These are phyloP conservation scores for Coilia nasus DNA, from an alignment of 2,797 vertebrate species.

Conservation along the genomic window DNA sequence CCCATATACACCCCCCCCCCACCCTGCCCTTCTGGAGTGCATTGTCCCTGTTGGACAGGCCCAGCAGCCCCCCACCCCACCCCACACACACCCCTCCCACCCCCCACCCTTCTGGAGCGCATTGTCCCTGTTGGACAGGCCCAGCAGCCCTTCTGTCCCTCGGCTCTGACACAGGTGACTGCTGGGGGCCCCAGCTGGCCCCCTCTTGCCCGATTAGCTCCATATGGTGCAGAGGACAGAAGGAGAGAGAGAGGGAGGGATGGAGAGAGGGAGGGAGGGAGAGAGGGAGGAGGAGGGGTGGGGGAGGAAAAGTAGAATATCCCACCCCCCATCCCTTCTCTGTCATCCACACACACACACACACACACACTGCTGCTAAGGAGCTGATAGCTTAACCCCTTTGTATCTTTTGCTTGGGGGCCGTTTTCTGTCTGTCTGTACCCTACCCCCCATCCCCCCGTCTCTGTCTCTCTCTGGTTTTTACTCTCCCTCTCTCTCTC, in stretches of 20 bases:
- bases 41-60: slow-evolving; percentile 70
- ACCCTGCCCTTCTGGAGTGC: slow-evolving; percentile 60
- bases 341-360: neutral
- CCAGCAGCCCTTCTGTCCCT: slow-evolving; percentile 50
- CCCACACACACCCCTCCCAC: slow-evolving; percentile 11
- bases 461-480: neutral
- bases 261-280: slow-evolving; percentile 64
- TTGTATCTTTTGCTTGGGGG: slow-evolving; percentile 49
- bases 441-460: neutral
- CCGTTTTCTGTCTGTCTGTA: slow-evolving; percentile 26
- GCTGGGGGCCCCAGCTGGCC: slow-evolving; percentile 97
- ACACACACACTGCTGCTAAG: slow-evolving; percentile 49
- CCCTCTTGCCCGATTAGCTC: slow-evolving; percentile 94
- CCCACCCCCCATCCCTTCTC: neutral
- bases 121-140: slow-evolving; percentile 70
- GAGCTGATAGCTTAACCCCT: slow-evolving; percentile 61
- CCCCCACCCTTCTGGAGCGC: slow-evolving; percentile 60
- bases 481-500: neutral
- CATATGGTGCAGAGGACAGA: slow-evolving; percentile 84
- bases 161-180: slow-evolving; percentile 93
- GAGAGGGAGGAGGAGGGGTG: slow-evolving; percentile 20
- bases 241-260: slow-evolving; percentile 48
- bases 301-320: slow-evolving; percentile 64
- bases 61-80: neutral
- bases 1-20: slow-evolving; percentile 15